A percentile compares a stretch with the other conserved stretches of the same genome.
Conservation (phyloP, 1,140 invertebrate species). For the Cyclina sinensis region DNA sequence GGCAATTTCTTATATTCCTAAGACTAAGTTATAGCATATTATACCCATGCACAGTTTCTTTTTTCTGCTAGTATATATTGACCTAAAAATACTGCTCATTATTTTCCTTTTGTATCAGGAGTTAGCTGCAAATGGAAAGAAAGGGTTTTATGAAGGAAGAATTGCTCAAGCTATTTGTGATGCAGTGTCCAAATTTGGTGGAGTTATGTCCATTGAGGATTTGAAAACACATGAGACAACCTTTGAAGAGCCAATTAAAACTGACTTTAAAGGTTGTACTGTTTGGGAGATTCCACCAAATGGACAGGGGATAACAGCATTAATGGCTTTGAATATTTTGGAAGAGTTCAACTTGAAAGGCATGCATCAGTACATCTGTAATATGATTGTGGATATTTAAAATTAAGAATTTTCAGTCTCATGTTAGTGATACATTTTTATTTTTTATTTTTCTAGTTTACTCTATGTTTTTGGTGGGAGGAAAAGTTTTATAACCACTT, state of each 20-base stretch:
- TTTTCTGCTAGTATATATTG: too few species aligned
- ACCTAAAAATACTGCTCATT: too few species aligned
- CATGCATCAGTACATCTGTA: constrained; percentile 27
- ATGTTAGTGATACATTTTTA: too few species aligned
- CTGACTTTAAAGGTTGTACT: constrained; percentile 78
- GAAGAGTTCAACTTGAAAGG: constrained; percentile 83
- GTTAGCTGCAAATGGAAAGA: constrained; percentile 82
- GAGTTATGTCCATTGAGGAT: constrained; percentile 85
- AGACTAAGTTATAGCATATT: too few species aligned
- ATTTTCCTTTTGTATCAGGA: too few species aligned
- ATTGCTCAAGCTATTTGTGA: constrained; percentile 84
- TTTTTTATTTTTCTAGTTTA: too few species aligned
- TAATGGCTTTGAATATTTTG: constrained; percentile 86
- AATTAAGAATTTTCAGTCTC: too few species aligned
- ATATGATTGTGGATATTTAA: too few species aligned
- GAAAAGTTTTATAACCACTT: too few species aligned
- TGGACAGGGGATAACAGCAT: constrained; percentile 85
- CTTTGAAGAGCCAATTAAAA: constrained; percentile 82
- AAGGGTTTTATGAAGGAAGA: constrained; percentile 85
- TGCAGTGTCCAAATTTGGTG: constrained; percentile 83
- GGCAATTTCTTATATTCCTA: too few species aligned
- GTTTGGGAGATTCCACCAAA: constrained; percentile 86
- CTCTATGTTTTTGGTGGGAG: too few species aligned
- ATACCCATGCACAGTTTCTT: too few species aligned
- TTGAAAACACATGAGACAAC: constrained; percentile 83